Conservation (phyloP, 2,888 invertebrate genomes). For the Nemoura dubitans region DNA sequence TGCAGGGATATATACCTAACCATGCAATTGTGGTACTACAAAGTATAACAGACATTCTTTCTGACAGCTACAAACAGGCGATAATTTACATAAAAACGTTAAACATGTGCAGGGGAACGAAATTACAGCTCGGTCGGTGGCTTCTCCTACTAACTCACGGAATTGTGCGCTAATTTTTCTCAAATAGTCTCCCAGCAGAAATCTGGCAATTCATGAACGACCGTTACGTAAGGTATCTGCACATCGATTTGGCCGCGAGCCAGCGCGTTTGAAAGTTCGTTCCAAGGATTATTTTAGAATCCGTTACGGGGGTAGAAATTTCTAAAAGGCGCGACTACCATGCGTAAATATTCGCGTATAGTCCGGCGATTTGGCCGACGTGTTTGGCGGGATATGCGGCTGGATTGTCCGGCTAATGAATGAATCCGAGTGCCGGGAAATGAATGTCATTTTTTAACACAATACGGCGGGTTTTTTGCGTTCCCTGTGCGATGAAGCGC, state of each 20-base stretch:
- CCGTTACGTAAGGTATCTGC: neutral
- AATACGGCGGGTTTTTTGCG: too few relatives aligned
- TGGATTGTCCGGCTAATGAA: neutral
- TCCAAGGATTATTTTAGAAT: conserved; percentile 7
- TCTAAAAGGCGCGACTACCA: neutral
- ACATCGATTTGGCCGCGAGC: neutral
- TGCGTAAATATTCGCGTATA: neutral
- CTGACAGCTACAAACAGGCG: too few relatives aligned
- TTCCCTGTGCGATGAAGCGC: too few relatives aligned
- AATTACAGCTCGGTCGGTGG: too few relatives aligned
- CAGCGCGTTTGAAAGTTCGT: neutral
- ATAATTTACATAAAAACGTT: too few relatives aligned
- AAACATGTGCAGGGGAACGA: too few relatives aligned
- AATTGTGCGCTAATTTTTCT: neutral
- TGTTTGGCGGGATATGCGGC: neutral
- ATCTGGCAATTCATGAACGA: neutral
- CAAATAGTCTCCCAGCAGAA: neutral
- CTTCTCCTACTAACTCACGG: too few relatives aligned
- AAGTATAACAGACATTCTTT: too few relatives aligned
- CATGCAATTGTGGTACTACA: too few relatives aligned
- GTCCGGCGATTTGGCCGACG: neutral
- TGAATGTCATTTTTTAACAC: too few relatives aligned
- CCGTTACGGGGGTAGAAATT: neutral
- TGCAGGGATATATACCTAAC: too few relatives aligned
- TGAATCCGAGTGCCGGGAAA: neutral